phyloP scores from a whole-genome alignment of 2,113 vertebrate genomes.

The Buteo buteo region DNA sequence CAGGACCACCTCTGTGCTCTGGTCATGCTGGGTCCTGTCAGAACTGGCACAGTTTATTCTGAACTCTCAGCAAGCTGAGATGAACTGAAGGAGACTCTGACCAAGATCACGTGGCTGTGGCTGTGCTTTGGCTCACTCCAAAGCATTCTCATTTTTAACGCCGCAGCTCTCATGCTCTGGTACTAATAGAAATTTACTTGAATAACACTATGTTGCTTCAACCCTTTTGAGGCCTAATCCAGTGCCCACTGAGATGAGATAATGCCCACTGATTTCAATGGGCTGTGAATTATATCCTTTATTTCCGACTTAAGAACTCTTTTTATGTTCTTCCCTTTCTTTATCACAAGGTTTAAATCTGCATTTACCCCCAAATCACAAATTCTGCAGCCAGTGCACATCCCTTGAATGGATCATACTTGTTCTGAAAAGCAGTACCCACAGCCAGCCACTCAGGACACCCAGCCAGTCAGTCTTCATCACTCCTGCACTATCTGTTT shows the following conservation, averaged over 20 bases:
- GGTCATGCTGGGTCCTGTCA: background rate
- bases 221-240: slow-evolving; percentile 30
- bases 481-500: background rate
- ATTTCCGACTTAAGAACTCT: background rate
- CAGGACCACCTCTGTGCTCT: background rate
- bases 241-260: slow-evolving; percentile 40
- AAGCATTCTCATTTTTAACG: background rate
- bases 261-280: slow-evolving; percentile 31
- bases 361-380: background rate
- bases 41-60: background rate
- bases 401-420: slow-evolving; percentile 2
- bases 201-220: slow-evolving; percentile 5
- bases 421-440: background rate
- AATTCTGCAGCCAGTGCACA: background rate
- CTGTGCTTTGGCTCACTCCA: background rate
- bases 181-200: slow-evolving; percentile 30
- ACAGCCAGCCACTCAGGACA: background rate
- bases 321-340: slow-evolving; percentile 13
- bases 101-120: background rate
- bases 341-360: background rate
- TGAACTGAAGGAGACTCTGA: background rate
- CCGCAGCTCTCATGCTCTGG: background rate
- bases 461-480: slow-evolving; percentile 28
- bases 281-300: slow-evolving; percentile 23
- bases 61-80: background rate